Conservation (phyloP, 1,140 invertebrate species). For the Parasteatoda tepidariorum region DNA sequence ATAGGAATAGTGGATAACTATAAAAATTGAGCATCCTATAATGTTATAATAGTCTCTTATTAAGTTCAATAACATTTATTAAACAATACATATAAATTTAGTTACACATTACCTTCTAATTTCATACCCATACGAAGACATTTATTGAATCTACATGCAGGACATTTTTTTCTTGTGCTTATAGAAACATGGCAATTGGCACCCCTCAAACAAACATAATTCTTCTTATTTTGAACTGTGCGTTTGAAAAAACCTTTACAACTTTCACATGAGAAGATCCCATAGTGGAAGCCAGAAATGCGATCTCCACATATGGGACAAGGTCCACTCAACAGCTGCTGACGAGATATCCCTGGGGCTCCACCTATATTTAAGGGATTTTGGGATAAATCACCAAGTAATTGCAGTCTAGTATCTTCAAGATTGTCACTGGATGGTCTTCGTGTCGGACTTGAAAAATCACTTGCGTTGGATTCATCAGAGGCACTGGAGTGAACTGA, state of each 20-base stretch:
- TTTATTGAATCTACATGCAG: constrained; percentile 96
- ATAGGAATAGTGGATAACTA: too few relatives aligned
- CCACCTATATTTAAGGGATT: constrained; percentile 39
- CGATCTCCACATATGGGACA: constrained; percentile 96
- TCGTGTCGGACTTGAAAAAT: constrained; percentile 58
- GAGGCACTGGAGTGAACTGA: constrained; percentile 62
- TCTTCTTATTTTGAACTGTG: constrained; percentile 97
- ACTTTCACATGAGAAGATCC: constrained; percentile 96
- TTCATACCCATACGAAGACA: constrained; percentile 97
- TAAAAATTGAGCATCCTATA: too few relatives aligned
- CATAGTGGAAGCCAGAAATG: constrained; percentile 95
- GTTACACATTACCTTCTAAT: constrained; percentile 81
- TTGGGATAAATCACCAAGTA: constrained; percentile 46
- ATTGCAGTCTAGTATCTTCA: constrained; percentile 37
- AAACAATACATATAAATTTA: too few relatives aligned
- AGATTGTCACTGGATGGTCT: constrained; percentile 55
- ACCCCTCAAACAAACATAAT: constrained; percentile 92
- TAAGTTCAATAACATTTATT: too few relatives aligned
- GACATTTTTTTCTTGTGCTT: constrained; percentile 94
- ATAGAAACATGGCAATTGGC: constrained; percentile 90
- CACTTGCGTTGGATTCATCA: constrained; percentile 62
- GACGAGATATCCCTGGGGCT: constrained; percentile 62
- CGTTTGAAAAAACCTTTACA: constrained; percentile 98
- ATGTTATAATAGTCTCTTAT: too few relatives aligned
- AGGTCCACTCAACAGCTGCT: constrained; percentile 74